A percentile compares a stretch with the other conserved stretches of the same genome.
Evolutionary conservation across 2,888 invertebrate genomes (phyloP).

Genomic region (Sipunculus nudus): DNA sequence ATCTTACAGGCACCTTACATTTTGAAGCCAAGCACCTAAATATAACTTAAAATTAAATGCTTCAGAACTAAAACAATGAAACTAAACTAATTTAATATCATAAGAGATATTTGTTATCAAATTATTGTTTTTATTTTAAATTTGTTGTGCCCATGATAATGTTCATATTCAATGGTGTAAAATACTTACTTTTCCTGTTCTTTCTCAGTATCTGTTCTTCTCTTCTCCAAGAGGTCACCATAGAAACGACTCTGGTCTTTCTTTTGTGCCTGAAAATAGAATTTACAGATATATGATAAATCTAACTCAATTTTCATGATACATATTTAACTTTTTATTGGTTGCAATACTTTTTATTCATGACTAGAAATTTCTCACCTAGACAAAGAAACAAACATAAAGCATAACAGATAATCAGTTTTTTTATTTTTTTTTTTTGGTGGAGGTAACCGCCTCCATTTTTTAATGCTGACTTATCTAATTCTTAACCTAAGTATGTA

Average conservation of each 20-base stretch:
- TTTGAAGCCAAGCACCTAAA: no score
- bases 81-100: not conserved
- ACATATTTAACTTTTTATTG: slow-evolving; percentile 75
- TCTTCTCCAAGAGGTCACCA: slow-evolving; percentile 90
- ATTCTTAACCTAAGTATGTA: no score
- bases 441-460: no score
- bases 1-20: no score
- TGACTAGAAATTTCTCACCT: no score
- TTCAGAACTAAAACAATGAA: not conserved
- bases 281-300: no score
- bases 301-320: no score
- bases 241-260: slow-evolving; percentile 97
- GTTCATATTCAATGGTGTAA: not conserved
- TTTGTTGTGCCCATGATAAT: not conserved
- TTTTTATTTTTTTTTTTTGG: no score
- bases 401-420: not conserved
- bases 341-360: not conserved
- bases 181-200: slow-evolving; percentile 81
- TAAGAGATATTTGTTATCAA: not conserved
- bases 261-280: slow-evolving; percentile 63
- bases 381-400: not conserved
- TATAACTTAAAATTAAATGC: not conserved
- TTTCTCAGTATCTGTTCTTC: slow-evolving; percentile 95
- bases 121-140: not conserved
- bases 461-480: no score